A percentile compares a stretch with the other conserved stretches of the same genome.
Conservation (phyloP, 2,113 vertebrate genomes). For the Oxyura jamaicensis region DNA sequence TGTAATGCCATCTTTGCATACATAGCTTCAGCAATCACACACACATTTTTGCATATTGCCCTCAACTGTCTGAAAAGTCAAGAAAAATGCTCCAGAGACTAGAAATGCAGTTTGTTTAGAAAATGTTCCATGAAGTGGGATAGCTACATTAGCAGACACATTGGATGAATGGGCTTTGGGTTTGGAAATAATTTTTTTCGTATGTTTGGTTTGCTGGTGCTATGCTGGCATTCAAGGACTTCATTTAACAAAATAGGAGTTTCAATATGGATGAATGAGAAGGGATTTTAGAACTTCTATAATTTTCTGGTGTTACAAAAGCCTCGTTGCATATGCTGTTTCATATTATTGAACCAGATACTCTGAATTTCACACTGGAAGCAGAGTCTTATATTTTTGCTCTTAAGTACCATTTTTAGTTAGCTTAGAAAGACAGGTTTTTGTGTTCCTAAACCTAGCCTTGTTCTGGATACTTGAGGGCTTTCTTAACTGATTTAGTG, state of each 20-base stretch:
- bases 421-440: neutral
- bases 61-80: neutral
- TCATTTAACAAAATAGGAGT: neutral
- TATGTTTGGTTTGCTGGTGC: neutral
- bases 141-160: neutral
- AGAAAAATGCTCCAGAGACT: neutral
- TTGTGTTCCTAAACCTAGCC: neutral
- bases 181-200: neutral
- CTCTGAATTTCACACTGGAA: neutral
- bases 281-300: neutral
- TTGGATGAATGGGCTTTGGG: neutral
- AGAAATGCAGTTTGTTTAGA: neutral
- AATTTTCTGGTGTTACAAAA: neutral
- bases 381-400: neutral
- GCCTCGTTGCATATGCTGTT: neutral
- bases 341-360: neutral
- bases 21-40: accelerated
- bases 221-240: neutral
- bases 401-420: neutral
- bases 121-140: neutral
- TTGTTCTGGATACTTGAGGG: neutral
- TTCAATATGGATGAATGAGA: neutral
- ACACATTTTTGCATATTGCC: accelerated
- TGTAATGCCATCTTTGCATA: too few species aligned
- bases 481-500: neutral